These are phyloP conservation scores for Steromphala cineraria DNA, from an alignment of 2,888 invertebrate genomes.

Conservation along the genomic window DNA sequence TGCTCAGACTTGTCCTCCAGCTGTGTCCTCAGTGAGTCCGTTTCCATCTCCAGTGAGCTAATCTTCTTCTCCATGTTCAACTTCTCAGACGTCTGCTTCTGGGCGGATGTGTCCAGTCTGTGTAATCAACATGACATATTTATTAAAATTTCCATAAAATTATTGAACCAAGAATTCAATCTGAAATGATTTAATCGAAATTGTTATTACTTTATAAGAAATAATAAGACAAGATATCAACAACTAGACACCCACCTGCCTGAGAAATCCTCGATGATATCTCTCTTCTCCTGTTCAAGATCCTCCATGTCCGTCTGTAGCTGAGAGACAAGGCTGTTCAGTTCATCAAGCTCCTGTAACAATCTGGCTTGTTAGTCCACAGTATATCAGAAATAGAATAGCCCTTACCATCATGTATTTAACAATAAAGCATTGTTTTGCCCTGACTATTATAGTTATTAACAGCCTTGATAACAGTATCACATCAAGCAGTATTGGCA, in stretches of 20 bases:
- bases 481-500: no score
- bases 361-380: background rate
- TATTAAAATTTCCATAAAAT: no score
- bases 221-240: no score
- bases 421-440: no score
- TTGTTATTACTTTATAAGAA: no score
- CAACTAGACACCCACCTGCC: background rate
- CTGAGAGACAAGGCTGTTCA: conserved; percentile 13
- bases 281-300: background rate
- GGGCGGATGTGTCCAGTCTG: background rate
- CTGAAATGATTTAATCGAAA: no score
- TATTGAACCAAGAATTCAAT: no score
- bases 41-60: conserved; percentile 1
- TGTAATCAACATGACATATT: background rate
- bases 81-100: conserved; percentile 11
- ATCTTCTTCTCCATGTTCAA: conserved; percentile 28
- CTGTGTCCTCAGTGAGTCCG: conserved; percentile 46
- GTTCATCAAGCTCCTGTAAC: background rate
- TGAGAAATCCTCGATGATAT: background rate
- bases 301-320: conserved; percentile 41
- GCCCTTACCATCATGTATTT: no score
- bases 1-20: conserved; percentile 43
- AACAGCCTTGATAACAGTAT: no score
- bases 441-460: no score
- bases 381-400: no score